Evolutionary conservation across 1,140 invertebrate genomes (phyloP).

Genomic region (Popillia japonica): DNA sequence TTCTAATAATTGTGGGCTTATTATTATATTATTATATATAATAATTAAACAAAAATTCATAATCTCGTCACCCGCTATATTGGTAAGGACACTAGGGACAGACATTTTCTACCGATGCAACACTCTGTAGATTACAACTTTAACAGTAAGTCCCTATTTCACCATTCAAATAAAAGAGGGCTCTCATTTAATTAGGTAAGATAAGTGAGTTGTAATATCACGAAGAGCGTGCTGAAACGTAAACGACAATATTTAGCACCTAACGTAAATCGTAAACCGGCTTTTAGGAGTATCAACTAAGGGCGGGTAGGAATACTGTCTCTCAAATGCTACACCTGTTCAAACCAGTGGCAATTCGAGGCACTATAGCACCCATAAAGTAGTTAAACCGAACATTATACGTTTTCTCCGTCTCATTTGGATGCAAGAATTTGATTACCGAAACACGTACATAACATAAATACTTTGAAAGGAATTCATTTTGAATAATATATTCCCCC

Average conservation of each 20-base stretch:
- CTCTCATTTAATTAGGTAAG: slow-evolving; percentile 29
- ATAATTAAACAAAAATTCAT: no score
- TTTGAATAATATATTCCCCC: background rate
- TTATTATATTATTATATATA: no score
- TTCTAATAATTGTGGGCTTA: no score
- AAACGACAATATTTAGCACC: slow-evolving; percentile 29
- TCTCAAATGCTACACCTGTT: slow-evolving; percentile 26
- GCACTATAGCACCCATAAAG: slow-evolving; percentile 25
- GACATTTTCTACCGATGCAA: no score
- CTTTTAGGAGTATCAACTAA: background rate
- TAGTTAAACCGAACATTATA: slow-evolving; percentile 33
- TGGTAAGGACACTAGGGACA: no score
- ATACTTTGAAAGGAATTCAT: slow-evolving; percentile 28
- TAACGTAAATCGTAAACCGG: slow-evolving; percentile 33
- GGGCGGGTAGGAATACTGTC: slow-evolving; percentile 8
- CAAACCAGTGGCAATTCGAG: slow-evolving; percentile 31
- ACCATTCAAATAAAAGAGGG: background rate
- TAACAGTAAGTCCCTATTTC: background rate
- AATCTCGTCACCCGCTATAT: no score
- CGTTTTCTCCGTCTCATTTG: slow-evolving; percentile 1
- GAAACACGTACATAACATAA: slow-evolving; percentile 23
- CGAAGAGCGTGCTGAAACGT: slow-evolving; percentile 26
- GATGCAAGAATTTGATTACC: slow-evolving; percentile 32
- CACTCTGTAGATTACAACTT: no score
- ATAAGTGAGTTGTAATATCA: slow-evolving; percentile 32